Evolutionary conservation across 2,888 invertebrate genomes (phyloP).

Genomic region (Hydropsyche betteni): DNA sequence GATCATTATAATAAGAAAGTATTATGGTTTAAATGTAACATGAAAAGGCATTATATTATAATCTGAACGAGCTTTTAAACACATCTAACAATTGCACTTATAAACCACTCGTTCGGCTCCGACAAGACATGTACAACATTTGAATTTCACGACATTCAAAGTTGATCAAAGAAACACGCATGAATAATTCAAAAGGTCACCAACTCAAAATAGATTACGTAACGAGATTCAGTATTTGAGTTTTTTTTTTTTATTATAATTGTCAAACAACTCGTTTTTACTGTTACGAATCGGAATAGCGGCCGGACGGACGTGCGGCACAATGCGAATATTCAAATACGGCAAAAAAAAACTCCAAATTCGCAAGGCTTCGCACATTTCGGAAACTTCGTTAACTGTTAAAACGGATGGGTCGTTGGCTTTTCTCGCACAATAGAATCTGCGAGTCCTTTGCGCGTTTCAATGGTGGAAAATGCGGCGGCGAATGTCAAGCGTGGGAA

Average conservation of each 20-base stretch:
- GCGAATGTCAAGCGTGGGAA: no score
- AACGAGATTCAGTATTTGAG: constrained; percentile 3
- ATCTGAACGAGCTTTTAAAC: no score
- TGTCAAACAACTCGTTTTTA: background rate
- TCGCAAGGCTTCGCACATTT: background rate
- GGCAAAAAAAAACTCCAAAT: background rate
- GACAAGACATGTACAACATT: background rate
- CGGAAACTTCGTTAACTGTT: background rate
- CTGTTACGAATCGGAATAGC: constrained; percentile 17
- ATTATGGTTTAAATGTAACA: no score
- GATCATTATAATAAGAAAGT: no score
- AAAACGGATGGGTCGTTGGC: background rate
- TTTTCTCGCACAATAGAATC: background rate
- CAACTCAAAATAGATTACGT: constrained; percentile 21
- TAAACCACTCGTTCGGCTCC: no score
- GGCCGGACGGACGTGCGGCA: background rate
- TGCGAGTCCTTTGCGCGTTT: background rate
- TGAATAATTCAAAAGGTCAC: constrained; percentile 30
- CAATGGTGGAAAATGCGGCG: background rate
- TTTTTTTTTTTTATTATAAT: constrained; percentile 10
- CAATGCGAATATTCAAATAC: constrained; percentile 13
- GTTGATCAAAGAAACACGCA: background rate
- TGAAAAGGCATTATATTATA: no score
- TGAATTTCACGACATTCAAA: background rate
- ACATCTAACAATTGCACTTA: no score